Evolutionary conservation across 2,113 vertebrate species (phyloP), one percentile per base, ranked within the genome.

Genomic region (Cacatua alba): DNA sequence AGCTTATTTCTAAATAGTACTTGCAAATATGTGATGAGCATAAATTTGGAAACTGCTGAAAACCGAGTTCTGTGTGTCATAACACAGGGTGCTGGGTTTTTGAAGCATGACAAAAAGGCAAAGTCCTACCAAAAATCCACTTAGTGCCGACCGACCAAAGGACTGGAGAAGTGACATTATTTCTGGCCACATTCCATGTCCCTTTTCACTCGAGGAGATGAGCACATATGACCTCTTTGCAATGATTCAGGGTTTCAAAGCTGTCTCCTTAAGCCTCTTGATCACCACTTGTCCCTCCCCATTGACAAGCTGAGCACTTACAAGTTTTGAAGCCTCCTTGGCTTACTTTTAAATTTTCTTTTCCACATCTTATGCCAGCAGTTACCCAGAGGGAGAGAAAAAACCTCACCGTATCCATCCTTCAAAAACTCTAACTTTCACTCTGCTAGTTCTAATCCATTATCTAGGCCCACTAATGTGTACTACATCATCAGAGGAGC

Each of bases 251-350:
- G 94, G 95, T 97, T 98, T 97, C 97, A 97, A 82, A 98, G 92
- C 91, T 96, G 43, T 52, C 63, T 95, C 84, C 80, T 95, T 94
- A 97, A 97, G 82, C 94, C 96, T 97, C 97, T 98, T 75, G 87
- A 97, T 97, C 97, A 97, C 97, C 96, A 95, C 96, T 97, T 97
- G 96, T 95, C 96, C 97, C 94, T 97, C 94, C 77, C 74, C 90
- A 94, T 94, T 97, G 97, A 97, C 97, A 97, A 97, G 95, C 97
- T 96, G 96, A 98, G 96, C 94, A 97, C 97, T 97, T 96, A 95
- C 95, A 97, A 98, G 95, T 98, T 97, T 95, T 97, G 97, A 97
- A 98, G 96, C 95, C 92, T 96, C 97, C 97, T 96, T 96, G 94
- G 96, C 97, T 98, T 96, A 97, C 96, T 97, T 97, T 94, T 97